A percentile compares a stretch with the other conserved stretches of the same genome.
These are phyloP conservation scores for Eilema depressum DNA, from an alignment of 2,888 invertebrate species.

Conservation along the genomic window DNA sequence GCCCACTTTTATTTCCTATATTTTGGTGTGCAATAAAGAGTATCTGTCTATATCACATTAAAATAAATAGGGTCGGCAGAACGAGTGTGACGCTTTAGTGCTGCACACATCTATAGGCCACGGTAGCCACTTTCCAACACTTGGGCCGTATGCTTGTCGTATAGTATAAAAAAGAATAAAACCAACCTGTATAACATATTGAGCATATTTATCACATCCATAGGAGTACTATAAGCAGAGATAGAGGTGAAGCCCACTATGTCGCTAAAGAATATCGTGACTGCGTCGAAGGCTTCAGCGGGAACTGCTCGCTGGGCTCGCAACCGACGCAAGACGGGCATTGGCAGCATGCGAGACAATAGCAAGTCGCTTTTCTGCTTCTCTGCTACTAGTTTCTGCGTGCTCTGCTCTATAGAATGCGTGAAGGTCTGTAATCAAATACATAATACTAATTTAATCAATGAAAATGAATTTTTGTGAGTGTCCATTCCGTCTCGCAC, in stretches of 20 bases:
- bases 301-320: constrained; percentile 86
- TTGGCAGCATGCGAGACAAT: constrained; percentile 87
- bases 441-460: background rate
- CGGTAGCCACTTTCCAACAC: no score
- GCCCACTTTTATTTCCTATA: no score
- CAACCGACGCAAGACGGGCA: constrained; percentile 84
- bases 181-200: constrained; percentile 90
- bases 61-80: no score
- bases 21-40: no score
- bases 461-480: no score
- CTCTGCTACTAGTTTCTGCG: constrained; percentile 82
- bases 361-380: constrained; percentile 87
- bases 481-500: no score
- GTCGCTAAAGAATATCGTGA: constrained; percentile 91
- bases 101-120: no score
- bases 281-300: constrained; percentile 89
- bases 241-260: constrained; percentile 90
- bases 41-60: no score
- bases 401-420: constrained; percentile 80
- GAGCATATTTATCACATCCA: constrained; percentile 89
- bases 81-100: no score
- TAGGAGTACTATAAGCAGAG: constrained; percentile 88
- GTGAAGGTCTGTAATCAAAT: constrained; percentile 78
- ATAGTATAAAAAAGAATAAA: background rate
- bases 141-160: background rate